These are phyloP conservation scores for Drepana arcuata DNA, from an alignment of 1,140 invertebrate genomes.

Conservation along the genomic window DNA sequence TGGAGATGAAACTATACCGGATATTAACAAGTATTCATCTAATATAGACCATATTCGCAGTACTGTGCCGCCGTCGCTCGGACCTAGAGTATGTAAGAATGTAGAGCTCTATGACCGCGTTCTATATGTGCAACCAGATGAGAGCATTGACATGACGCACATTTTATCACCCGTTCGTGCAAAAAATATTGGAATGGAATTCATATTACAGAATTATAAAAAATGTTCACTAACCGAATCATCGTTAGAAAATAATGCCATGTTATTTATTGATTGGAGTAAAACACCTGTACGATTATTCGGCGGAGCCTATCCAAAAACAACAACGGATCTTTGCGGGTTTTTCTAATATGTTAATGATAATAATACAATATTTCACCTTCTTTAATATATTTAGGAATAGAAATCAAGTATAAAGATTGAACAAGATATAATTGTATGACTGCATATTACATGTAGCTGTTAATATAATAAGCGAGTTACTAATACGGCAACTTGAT, in stretches of 20 bases:
- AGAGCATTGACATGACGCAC: conserved; percentile 36
- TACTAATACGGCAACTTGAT: too few relatives aligned
- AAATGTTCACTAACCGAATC: conserved; percentile 44
- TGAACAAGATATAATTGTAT: too few relatives aligned
- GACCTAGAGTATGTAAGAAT: conserved; percentile 40
- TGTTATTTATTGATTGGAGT: conserved; percentile 72
- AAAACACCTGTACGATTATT: conserved; percentile 72
- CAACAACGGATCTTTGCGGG: conserved; percentile 68
- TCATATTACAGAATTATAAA: conserved; percentile 50
- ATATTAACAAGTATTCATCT: conserved; percentile 55
- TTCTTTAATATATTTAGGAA: too few relatives aligned
- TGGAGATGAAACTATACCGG: conserved; percentile 39
- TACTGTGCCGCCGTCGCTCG: conserved; percentile 39
- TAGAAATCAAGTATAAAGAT: too few relatives aligned
- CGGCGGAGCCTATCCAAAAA: conserved; percentile 71
- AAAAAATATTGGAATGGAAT: conserved; percentile 44
- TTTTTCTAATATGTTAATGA: conserved; percentile 48
- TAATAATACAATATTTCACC: too few relatives aligned
- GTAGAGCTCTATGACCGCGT: conserved; percentile 30
- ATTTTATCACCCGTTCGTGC: conserved; percentile 41
- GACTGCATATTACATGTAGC: too few relatives aligned
- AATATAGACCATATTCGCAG: conserved; percentile 29
- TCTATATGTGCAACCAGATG: conserved; percentile 47
- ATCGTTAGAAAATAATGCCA: conserved; percentile 21
- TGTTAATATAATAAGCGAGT: too few relatives aligned